phyloP scores from a whole-genome alignment of 2,113 vertebrate species.

The Charadrius vociferus region DNA sequence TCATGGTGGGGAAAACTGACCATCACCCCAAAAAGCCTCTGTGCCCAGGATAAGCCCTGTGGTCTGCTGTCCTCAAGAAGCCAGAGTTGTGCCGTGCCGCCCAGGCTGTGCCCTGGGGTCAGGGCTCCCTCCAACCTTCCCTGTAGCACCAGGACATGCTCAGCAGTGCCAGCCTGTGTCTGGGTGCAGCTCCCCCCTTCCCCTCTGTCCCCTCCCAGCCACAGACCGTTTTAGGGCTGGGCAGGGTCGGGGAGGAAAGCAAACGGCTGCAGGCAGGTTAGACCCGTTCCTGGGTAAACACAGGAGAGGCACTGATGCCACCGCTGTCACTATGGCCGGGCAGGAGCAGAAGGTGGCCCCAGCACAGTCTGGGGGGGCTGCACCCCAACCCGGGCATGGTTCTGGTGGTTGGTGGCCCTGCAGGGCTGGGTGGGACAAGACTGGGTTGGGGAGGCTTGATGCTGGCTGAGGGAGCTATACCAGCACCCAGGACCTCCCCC shows the following conservation, averaged over 20 bases:
- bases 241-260: background rate
- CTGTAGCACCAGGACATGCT: background rate
- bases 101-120: accelerated
- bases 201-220: background rate
- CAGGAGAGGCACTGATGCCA: background rate
- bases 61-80: accelerated
- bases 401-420: background rate
- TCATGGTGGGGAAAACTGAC: accelerated
- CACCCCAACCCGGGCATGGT: background rate
- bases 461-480: background rate
- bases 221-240: background rate
- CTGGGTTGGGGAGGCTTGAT: background rate
- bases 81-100: accelerated
- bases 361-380: background rate
- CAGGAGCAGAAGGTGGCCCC: background rate
- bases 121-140: background rate
- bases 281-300: conserved; percentile 41
- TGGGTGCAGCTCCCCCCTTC: background rate
- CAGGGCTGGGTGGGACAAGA: background rate
- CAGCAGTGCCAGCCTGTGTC: background rate
- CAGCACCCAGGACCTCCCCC: background rate
- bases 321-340: background rate
- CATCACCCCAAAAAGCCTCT: background rate
- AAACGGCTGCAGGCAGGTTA: background rate
- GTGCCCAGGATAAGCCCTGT: background rate